Evolutionary conservation across 2,113 vertebrate genomes (phyloP).

Genomic region (Chaetodon auriga): DNA sequence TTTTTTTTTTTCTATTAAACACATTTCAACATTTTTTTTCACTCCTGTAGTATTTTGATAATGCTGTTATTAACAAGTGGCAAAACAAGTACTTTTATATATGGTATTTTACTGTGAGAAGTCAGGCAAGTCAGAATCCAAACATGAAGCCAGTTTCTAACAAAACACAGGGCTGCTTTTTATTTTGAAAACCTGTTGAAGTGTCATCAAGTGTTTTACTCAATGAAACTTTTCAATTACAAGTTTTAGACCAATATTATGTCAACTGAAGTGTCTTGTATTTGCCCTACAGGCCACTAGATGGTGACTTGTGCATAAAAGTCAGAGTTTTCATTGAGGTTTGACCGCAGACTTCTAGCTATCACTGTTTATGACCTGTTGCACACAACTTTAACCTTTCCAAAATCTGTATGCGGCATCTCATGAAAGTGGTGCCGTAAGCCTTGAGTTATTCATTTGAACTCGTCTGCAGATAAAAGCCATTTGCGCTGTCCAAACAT

Average conservation of each 20-base stretch:
- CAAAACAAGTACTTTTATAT: slow-evolving; percentile 63
- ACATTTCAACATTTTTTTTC: slow-evolving; percentile 57
- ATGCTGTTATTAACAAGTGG: slow-evolving; percentile 54
- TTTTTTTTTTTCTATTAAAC: slow-evolving; percentile 53
- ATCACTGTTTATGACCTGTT: neutral
- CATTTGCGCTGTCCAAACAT: neutral
- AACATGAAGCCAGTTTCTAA: slow-evolving; percentile 25
- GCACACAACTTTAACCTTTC: neutral
- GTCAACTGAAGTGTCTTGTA: slow-evolving; percentile 6
- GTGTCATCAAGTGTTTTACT: slow-evolving; percentile 2
- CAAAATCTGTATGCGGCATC: neutral
- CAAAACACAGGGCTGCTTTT: slow-evolving; percentile 45
- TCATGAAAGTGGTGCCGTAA: neutral
- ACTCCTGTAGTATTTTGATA: slow-evolving; percentile 66
- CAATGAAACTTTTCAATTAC: slow-evolving; percentile 10
- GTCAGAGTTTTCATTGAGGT: neutral
- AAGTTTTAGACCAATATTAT: neutral
- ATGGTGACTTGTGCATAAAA: slow-evolving; percentile 36
- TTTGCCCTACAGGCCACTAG: slow-evolving; percentile 34
- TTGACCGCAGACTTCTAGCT: neutral
- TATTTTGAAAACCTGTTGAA: slow-evolving; percentile 12
- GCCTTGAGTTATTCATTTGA: neutral
- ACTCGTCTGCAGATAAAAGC: slow-evolving; percentile 27
- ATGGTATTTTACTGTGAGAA: slow-evolving; percentile 56
- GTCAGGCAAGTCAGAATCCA: slow-evolving; percentile 29